phyloP scores from a whole-genome alignment of 2,113 vertebrate species.

The Ammodramus savannarum region DNA sequence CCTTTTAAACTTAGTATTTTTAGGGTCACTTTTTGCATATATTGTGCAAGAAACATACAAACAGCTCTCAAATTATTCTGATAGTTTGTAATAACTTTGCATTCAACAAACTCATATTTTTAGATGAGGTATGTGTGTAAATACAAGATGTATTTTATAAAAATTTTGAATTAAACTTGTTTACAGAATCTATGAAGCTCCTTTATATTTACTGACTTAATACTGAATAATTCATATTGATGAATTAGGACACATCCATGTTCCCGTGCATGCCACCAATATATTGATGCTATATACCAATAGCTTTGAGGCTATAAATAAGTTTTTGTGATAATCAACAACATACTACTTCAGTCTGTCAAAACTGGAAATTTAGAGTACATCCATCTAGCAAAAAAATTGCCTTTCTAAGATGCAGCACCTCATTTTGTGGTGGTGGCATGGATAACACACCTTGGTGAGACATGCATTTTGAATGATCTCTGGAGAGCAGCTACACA shows the following conservation, averaged over 20 bases:
- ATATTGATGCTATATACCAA: neutral
- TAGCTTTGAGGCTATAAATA: conserved; percentile 1
- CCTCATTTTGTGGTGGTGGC: neutral
- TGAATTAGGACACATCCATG: neutral
- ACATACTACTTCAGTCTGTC: neutral
- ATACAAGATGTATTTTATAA: conserved; percentile 66
- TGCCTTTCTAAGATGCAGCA: neutral
- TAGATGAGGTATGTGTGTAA: conserved; percentile 58
- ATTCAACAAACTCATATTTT: conserved; percentile 53
- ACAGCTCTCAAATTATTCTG: conserved; percentile 11
- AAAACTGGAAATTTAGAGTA: neutral
- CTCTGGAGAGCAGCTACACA: neutral
- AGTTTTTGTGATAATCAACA: neutral
- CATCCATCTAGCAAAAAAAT: neutral
- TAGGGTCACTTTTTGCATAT: conserved; percentile 36
- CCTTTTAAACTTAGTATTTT: conserved; percentile 26
- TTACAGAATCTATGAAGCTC: conserved; percentile 48
- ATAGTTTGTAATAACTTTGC: conserved; percentile 42
- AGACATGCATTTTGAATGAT: neutral
- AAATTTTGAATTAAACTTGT: conserved; percentile 60
- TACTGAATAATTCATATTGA: neutral
- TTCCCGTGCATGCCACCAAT: neutral
- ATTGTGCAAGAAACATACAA: conserved; percentile 32
- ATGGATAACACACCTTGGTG: rapidly evolving
- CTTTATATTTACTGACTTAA: conserved; percentile 50